Evolutionary conservation across 2,113 vertebrate genomes (phyloP), one percentile per base, ranked within the genome.

Genomic region (Machaerirhynchus nigripectus): DNA sequence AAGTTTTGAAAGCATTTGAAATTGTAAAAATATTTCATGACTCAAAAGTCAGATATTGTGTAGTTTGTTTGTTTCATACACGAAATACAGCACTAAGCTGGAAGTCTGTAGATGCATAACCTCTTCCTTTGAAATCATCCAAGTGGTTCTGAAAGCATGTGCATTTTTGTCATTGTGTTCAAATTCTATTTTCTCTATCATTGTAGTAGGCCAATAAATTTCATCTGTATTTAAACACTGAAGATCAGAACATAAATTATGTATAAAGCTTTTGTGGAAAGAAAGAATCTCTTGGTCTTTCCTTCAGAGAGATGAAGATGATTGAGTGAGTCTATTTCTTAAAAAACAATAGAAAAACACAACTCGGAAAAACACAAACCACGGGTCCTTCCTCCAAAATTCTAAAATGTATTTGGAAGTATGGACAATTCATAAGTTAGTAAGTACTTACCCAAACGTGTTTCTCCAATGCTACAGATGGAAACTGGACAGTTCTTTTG

Each of bases 61-160:
- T 46, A 22, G 27, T 53, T 53, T 53, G 27, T 30, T 53, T 53
- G 16, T 30, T 53, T 53, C 0, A 0, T 39, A 50, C 5, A 4
- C 15, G 26, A 83, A 89, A 63, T 1, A 4, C 1, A 1, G 27
- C 10, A 40, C 28, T 59, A 31, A 7, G 2, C 16, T 63, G 22
- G 15, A 76, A 40, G 2, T 49, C 37, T 83, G 15, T 24, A 65
- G 18, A 8, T 56, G 10, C 3, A 15, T 30, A 70, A 63, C 2
- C 5, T 55, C n/a, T 44, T 85, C 14, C 49, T 89, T 55, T 50
- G 9, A 46, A 83, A 46, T 42, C 6, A 49, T 20, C 11, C 16
- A 59, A 46, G 8, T 30, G 18, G 10, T 60, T 87, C 21, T 79
- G 68, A 35, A 93, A 73, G 21, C 4, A 26, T 33, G 4, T 59